Conservation (phyloP, 92 coral and sea anemone species). For the Galaxea fascicularis region DNA sequence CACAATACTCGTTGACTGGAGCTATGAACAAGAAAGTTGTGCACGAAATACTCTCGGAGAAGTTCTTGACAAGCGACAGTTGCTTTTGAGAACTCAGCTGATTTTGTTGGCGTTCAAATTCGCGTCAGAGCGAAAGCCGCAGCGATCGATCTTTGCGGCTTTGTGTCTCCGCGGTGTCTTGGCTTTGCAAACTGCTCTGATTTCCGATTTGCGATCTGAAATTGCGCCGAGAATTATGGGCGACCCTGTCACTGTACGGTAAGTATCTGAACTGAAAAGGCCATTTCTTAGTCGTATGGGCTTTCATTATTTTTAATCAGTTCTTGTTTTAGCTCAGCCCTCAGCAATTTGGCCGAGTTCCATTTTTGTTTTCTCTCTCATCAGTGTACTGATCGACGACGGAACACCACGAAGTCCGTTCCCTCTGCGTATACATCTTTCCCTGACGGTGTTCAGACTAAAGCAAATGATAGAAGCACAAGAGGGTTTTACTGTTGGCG, state of each 20-base stretch:
- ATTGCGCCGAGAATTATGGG: conserved; percentile 56
- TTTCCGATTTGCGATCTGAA: conserved; percentile 37
- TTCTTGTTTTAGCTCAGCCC: background rate
- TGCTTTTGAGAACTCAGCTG: background rate
- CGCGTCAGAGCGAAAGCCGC: conserved; percentile 18
- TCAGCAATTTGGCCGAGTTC: conserved; percentile 55
- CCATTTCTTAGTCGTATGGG: background rate
- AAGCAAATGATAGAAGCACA: conserved; percentile 98
- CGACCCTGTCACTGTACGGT: conserved; percentile 92
- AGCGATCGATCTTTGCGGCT: conserved; percentile 27
- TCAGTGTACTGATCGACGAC: conserved; percentile 93
- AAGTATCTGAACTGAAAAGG: conserved; percentile 37
- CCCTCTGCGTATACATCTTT: conserved; percentile 93
- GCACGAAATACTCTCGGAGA: conserved; percentile 12
- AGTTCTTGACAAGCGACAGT: conserved; percentile 15
- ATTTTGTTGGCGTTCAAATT: conserved; percentile 3
- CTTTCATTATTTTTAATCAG: background rate
- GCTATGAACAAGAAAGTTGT: conserved; percentile 10
- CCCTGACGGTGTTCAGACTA: conserved; percentile 83
- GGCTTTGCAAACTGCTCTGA: conserved; percentile 31
- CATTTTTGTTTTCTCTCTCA: conserved; percentile 51
- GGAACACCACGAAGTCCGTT: conserved; percentile 98
- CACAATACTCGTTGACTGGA: conserved; percentile 54
- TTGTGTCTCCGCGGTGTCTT: conserved; percentile 16
- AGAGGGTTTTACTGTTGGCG: conserved; percentile 96